Base-by-base conservation (phyloP, 2,888 invertebrate genomes). In the Apeira syringaria region DNA sequence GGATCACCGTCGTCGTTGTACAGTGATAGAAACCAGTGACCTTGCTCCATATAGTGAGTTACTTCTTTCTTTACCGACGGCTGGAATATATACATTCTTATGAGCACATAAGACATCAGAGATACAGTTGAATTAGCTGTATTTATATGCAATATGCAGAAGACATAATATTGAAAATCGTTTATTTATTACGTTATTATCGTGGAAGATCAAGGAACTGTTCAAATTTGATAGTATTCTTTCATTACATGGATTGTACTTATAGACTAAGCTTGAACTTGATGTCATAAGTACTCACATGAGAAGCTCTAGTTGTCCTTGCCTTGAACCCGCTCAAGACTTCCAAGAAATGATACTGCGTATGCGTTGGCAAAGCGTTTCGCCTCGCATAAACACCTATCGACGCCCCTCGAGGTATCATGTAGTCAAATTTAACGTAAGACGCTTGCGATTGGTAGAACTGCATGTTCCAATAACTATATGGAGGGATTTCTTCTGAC, bases 401-500 rank as follows among this genome's bases (percentile, higher is more conserved):
- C 60, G 96, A 97, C 27, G 97, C 96, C 34, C 97, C 97, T 53
- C 97, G 91, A 1, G 97, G 96, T 72, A 97, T 97, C 83, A 95
- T 95, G 83, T 98, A 97, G 85, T 98, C 98, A 79, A 98, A 98
- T 76, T 96, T 96, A 36, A 99, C 96, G 85, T 97, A 98, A 30
- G 97, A 95, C 38, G 98, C 95, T 85, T 97, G 96, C 48, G 96
- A 96, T 84, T 98, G 98, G 87, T 96, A 97, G 86, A 99, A 98
- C 86, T 98, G 97, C 94, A 98, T 96, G 85, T 98, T 97, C 98
- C 98, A 98, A 84, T 98, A 98, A 76, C 97, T 96, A 88, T 98
- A 97, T 53, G 98, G 95, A 70, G 95, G 95, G 74, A 99, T 96
- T 89, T 96, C 95, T 86, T 96, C 95, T 67, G 95, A 95, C 67